A percentile compares a stretch with the other conserved stretches of the same genome.
Conservation (phyloP, 2,888 invertebrate species). For the Yponomeuta sedellus region DNA sequence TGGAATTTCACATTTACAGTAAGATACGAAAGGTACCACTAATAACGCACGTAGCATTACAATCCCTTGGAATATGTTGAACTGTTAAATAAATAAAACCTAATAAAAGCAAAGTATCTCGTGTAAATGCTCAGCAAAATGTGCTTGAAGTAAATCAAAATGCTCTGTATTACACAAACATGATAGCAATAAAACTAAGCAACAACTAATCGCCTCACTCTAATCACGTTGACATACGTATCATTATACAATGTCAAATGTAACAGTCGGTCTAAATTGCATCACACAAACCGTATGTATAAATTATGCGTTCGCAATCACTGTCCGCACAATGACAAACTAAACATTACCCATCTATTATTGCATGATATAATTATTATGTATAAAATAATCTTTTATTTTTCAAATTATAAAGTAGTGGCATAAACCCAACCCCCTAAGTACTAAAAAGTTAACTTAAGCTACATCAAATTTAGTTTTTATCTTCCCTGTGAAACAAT, state of each 20-base stretch:
- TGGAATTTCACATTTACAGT: slow-evolving; percentile 41
- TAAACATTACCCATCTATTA: slow-evolving; percentile 38
- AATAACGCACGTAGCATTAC: not conserved
- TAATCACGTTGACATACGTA: slow-evolving; percentile 11
- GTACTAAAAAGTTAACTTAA: slow-evolving; percentile 42
- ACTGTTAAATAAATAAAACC: not conserved
- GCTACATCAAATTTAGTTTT: slow-evolving; percentile 1
- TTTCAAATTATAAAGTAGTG: slow-evolving; percentile 33
- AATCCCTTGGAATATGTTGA: not conserved
- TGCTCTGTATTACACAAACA: slow-evolving; percentile 25
- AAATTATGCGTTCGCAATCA: slow-evolving; percentile 23
- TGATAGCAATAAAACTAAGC: slow-evolving; percentile 12
- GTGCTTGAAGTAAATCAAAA: slow-evolving; percentile 37
- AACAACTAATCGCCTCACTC: slow-evolving; percentile 10
- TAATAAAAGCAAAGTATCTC: slow-evolving; percentile 7
- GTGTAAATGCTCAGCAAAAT: slow-evolving; percentile 57
- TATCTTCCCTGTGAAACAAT: slow-evolving; percentile 3
- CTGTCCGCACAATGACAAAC: slow-evolving; percentile 28
- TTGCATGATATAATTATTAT: slow-evolving; percentile 29
- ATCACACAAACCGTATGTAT: slow-evolving; percentile 28
- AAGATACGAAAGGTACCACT: slow-evolving; percentile 21
- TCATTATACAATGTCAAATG: not conserved
- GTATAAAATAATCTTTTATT: slow-evolving; percentile 32
- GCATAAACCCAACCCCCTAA: slow-evolving; percentile 53
- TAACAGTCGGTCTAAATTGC: not conserved